Conservation (phyloP, 2,888 invertebrate species). For the Ptychoptera contaminata region DNA sequence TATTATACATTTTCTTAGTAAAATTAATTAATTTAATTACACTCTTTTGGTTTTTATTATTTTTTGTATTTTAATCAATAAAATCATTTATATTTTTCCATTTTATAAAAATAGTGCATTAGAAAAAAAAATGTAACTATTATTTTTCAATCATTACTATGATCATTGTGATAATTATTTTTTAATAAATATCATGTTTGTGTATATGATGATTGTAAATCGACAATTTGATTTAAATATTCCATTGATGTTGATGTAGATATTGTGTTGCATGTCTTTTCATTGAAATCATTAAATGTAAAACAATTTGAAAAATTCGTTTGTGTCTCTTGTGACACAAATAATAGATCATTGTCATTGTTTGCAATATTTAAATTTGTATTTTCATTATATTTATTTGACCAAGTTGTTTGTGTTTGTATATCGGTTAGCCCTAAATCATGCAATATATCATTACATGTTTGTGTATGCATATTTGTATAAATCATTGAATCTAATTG, state of each 20-base stretch:
- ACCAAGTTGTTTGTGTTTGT: slow-evolving; percentile 47
- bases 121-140: too few species aligned
- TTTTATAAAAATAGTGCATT: too few species aligned
- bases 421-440: slow-evolving; percentile 42
- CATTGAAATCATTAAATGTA: slow-evolving; percentile 4
- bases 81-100: too few species aligned
- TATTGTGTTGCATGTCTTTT: too few species aligned
- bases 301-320: slow-evolving; percentile 27
- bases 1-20: too few species aligned
- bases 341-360: slow-evolving; percentile 16
- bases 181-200: slow-evolving; percentile 26
- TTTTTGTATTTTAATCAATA: slow-evolving; percentile 2
- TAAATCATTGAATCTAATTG: slow-evolving; percentile 30
- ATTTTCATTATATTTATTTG: slow-evolving; percentile 13
- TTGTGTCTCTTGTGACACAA: slow-evolving; percentile 44
- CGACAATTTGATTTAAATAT: background rate
- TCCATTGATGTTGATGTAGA: too few species aligned
- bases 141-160: too few species aligned
- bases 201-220: slow-evolving; percentile 25
- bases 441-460: slow-evolving; percentile 37
- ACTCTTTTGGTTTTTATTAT: too few species aligned
- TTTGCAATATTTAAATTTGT: slow-evolving; percentile 3
- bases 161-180: slow-evolving; percentile 1
- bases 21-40: too few species aligned
- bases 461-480: slow-evolving; percentile 35